phyloP scores from a whole-genome alignment of 2,113 vertebrate genomes.

The Atractosteus spatula region DNA sequence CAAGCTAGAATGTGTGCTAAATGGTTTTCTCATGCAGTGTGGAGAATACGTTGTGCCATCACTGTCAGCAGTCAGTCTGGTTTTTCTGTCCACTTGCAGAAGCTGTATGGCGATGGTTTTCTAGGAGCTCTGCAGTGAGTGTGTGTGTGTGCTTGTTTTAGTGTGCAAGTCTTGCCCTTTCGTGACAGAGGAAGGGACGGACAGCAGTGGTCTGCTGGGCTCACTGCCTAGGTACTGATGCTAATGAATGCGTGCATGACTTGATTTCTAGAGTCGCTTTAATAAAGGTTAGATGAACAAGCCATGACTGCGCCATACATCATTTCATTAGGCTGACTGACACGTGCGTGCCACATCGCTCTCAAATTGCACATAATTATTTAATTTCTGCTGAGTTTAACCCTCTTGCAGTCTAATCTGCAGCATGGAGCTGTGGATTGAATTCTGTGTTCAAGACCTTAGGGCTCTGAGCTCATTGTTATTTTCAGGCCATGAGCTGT shows the following conservation, averaged over 20 bases:
- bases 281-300: constrained; percentile 10
- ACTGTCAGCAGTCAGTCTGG: too few relatives aligned
- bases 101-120: too few relatives aligned
- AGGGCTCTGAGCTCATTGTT: too few relatives aligned
- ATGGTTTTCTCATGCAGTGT: too few relatives aligned
- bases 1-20: too few relatives aligned
- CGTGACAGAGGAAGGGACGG: neutral
- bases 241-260: neutral
- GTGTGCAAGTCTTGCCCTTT: constrained; percentile 20
- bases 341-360: neutral
- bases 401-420: too few relatives aligned
- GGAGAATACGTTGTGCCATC: too few relatives aligned
- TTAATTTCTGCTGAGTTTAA: neutral
- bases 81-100: too few relatives aligned
- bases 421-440: too few relatives aligned
- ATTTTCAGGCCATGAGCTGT: too few relatives aligned
- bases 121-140: neutral
- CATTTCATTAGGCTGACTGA: constrained; percentile 5
- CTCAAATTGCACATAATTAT: constrained; percentile 5
- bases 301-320: constrained; percentile 4
- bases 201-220: neutral
- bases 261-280: constrained; percentile 5
- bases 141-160: constrained; percentile 3
- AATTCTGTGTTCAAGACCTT: too few relatives aligned
- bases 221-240: neutral